Conservation (phyloP, 2,113 vertebrate species). For the Arothron firmamentum region DNA sequence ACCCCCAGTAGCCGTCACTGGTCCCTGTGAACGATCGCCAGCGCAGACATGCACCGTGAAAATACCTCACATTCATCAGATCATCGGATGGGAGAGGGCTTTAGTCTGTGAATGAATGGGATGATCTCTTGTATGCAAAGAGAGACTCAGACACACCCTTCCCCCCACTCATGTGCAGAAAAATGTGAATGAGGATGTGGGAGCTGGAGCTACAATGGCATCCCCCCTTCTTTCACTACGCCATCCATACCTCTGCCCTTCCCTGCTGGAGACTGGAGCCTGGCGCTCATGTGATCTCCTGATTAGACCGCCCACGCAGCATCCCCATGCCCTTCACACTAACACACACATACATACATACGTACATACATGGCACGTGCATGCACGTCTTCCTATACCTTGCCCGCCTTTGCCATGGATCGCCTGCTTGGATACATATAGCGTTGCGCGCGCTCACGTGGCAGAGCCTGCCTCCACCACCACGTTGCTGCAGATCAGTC, state of each 20-base stretch:
- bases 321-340: constrained; percentile 32
- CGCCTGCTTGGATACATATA: constrained; percentile 17
- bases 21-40: constrained; percentile 13
- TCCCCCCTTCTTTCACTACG: constrained; percentile 11
- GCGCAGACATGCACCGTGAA: constrained; percentile 1
- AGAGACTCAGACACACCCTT: constrained; percentile 32
- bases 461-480: background rate
- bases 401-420: background rate
- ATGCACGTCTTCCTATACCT: constrained; percentile 3
- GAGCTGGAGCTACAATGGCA: constrained; percentile 38
- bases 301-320: constrained; percentile 44
- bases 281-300: constrained; percentile 29
- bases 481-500: constrained; percentile 44
- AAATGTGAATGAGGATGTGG: constrained; percentile 60
- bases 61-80: constrained; percentile 4
- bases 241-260: constrained; percentile 2
- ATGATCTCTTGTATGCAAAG: constrained; percentile 33
- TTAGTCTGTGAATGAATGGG: constrained; percentile 39
- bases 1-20: constrained; percentile 8
- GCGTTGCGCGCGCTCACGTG: constrained; percentile 27
- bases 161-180: constrained; percentile 53
- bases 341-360: constrained; percentile 5
- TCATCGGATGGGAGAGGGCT: constrained; percentile 27
- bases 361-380: background rate
- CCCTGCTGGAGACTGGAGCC: constrained; percentile 10